Conservation (phyloP, 2,113 vertebrate species). For the Tympanuchus pallidicinctus region DNA sequence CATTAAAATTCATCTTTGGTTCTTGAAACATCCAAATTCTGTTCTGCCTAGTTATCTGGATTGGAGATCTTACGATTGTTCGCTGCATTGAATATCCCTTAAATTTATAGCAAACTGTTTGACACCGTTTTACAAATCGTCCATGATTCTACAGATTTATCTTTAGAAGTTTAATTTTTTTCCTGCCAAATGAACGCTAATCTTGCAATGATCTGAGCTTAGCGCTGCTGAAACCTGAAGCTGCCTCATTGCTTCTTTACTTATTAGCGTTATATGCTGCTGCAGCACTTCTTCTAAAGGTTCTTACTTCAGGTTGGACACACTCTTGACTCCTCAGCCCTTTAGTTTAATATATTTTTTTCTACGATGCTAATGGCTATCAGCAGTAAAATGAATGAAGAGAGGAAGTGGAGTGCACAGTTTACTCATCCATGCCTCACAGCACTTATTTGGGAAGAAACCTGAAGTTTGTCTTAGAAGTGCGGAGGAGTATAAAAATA, state of each 20-base stretch:
- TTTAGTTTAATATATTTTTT: background rate
- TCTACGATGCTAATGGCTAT: background rate
- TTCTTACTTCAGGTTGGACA: background rate
- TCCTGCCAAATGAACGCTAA: background rate
- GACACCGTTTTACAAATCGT: slow-evolving; percentile 28
- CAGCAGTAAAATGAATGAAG: background rate
- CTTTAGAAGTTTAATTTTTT: slow-evolving; percentile 45
- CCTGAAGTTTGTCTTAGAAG: slow-evolving; percentile 20
- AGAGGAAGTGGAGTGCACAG: background rate
- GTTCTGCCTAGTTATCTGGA: slow-evolving; percentile 30
- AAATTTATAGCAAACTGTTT: slow-evolving; percentile 33
- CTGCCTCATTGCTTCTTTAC: background rate
- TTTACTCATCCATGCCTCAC: background rate
- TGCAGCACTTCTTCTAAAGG: background rate
- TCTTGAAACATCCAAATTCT: slow-evolving; percentile 47
- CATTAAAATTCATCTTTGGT: slow-evolving; percentile 66
- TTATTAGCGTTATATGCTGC: background rate
- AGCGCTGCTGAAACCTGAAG: slow-evolving; percentile 7
- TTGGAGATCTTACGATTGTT: slow-evolving; percentile 3
- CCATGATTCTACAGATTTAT: slow-evolving; percentile 23
- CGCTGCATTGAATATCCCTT: background rate
- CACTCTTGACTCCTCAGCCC: background rate
- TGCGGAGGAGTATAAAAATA: slow-evolving; percentile 28
- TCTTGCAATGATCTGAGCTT: background rate
- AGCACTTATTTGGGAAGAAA: background rate